phyloP scores from a whole-genome alignment of 2,113 vertebrate genomes.

The Seriola dumerili region DNA sequence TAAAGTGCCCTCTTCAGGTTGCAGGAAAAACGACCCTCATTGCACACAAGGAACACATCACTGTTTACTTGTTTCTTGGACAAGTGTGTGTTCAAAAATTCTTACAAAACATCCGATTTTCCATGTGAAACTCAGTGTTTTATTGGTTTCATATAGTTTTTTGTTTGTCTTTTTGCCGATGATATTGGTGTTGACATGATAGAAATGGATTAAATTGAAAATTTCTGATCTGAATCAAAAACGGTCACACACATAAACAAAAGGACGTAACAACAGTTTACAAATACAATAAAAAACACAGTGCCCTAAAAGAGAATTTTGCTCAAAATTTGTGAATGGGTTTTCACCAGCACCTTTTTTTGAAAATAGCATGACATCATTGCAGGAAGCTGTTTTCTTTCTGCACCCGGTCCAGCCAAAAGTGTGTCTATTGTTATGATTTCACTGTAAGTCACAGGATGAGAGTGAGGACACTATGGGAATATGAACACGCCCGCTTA shows the following conservation, averaged over 20 bases:
- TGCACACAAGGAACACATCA: not conserved
- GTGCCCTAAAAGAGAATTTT: not conserved
- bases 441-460: slow-evolving; percentile 67
- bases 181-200: not conserved
- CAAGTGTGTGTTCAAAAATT: not conserved
- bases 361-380: slow-evolving; percentile 25
- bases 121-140: not conserved
- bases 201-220: not conserved
- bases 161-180: not conserved
- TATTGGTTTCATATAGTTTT: not conserved
- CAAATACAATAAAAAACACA: too few species aligned
- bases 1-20: not conserved
- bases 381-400: slow-evolving; percentile 19
- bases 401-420: not conserved
- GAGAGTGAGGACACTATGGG: slow-evolving; percentile 20
- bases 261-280: not conserved
- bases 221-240: not conserved
- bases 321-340: too few species aligned
- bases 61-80: not conserved
- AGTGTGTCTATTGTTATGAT: slow-evolving; percentile 42
- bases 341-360: not conserved
- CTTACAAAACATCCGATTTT: not conserved
- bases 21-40: not conserved
- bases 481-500: slow-evolving; percentile 29
- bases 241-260: not conserved